Evolutionary conservation across 2,888 invertebrate genomes (phyloP), one percentile per base, ranked within the genome.

Genomic region (Drosophila mettleri): DNA sequence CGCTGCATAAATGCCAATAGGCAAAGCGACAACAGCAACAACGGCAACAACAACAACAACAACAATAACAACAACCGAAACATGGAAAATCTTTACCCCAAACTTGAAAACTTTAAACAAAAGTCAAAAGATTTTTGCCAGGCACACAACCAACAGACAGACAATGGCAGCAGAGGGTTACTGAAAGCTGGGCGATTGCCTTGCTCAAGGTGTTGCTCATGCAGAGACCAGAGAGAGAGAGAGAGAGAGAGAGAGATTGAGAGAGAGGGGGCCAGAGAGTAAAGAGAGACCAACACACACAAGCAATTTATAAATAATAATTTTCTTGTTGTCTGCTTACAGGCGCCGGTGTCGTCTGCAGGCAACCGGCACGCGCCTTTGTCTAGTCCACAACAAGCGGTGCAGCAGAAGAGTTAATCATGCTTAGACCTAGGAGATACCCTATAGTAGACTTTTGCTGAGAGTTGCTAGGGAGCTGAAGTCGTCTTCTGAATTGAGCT

Each of bases 301-400:
- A 55, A 62, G 65, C 85, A 78, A 85, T 82, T 88, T 82, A 82
- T 82, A 85, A 85, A 88, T 82, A 82, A 88, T 82, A 85, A 82
- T 82, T 88, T 81, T 66, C 41, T 82, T 75, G 78, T 69, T 74
- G 78, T 46, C 85, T 80, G 49, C 68, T 74, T 70, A 38, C 65
- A 55, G 69, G 61, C 64, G 55, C 66, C 73, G 65, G 53, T 86
- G 80, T 77, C 78, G 69, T 77, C 85, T 67, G 45, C 78, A 77
- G 78, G 49, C 70, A 60, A 74, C 69, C 63, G 75, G 54, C 70
- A 75, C 80, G 71, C 76, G 75, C 76, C 71, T 62, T 75, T 75
- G 75, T 75, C 76, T 75, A 43, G 61, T 24, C 52, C 8, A 51
- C 51, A 55, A n/a, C 51, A 71, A 20, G 16, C 38, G 43, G 34